Base-by-base conservation (phyloP, 2,113 vertebrate species). In the Oryzias melastigma region DNA sequence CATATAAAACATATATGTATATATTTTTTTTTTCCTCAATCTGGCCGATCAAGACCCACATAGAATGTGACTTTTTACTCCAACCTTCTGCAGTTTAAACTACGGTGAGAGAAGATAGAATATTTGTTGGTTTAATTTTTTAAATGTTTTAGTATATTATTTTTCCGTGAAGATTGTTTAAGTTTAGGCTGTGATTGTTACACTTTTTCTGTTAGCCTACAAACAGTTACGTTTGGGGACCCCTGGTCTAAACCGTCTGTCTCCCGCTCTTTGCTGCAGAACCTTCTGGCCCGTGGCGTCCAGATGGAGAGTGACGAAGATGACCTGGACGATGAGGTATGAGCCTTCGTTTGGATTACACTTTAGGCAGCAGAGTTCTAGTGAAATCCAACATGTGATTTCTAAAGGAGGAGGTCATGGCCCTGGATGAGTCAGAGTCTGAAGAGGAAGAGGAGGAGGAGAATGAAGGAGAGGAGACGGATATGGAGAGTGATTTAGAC, bases 401-500 rank as follows among this genome's bases (percentile, higher is more conserved):
- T 65, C 72, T 17, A 40, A 72, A 94, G 93, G 93, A 92, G 55
- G 93, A 94, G 47, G 86, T 93, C 58, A 93, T 94, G 93, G 81
- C 91, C 10, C 67, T 94, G 54, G 90, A 92, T 5, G 77, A 90
- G 22, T 79, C 85, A 17, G 91, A 90, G 14, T 87, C 87, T 0
- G 90, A 87, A 0, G 85, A 78, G 0, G 87, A 86, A 0, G 58
- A 73, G 0, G 85, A 65, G 0, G 73, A 71, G 0, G 78, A 75
- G 88, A 85, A 0, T 75, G 92, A 91, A 2, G 87, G 82, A 5
- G 90, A 90, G 4, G 93, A 77, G 25, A 88, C 89, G 13, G 94
- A 94, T 25, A 90, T 94, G 92, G 93, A 92, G 53, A 98, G 96
- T n/a, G 97, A 98, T 65, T 56, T 95, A n/a, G 96, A 98, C 55